Base-by-base conservation (phyloP, 2,888 invertebrate genomes). In the Rhagonycha fulva region DNA sequence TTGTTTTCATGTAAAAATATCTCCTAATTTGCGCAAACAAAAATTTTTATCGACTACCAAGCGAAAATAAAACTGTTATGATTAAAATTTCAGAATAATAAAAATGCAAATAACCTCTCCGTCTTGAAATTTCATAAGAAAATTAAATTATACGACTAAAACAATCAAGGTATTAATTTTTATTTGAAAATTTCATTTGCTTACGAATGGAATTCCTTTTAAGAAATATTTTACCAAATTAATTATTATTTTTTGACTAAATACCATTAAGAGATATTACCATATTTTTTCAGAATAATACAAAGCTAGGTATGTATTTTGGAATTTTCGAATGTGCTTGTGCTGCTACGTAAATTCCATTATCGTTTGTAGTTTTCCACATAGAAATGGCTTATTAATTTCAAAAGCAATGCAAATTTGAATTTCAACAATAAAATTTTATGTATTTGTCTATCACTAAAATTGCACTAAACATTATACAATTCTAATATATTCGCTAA, bases 81-180 rank as follows among this genome's bases (percentile, higher is more conserved):
- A 71, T 63, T 71, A 77, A 77, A 78, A 76, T 76, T 75, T 71
- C 70, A 72, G 71, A 66, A 70, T 74, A 77, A 82, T 82, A 81
- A 82, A 82, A 81, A 82, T 82, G 82, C 80, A 82, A 82, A 82
- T 81, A 73, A 71, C 69, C 75, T 75, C 75, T 67, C 76, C 76
- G 77, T 71, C 78, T 72, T 70, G 32, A 72, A 78, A 75, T 77
- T 69, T 71, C 26, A 69, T 62, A 70, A 68, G 73, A 68, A 76
- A 83, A 83, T 83, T 82, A 76, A 80, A 84, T 84, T 84, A 84
- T 81, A 79, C 76, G 81, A 83, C 81, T 82, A 82, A 82, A 83
- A 83, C 82, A 84, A 83, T 83, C 81, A 82, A 77, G 82, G 81
- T 81, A 83, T 84, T 83, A 84, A 83, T 83, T 83, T 83, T 83